Evolutionary conservation across 1,140 invertebrate genomes (phyloP).

Genomic region (Cotesia glomerata): DNA sequence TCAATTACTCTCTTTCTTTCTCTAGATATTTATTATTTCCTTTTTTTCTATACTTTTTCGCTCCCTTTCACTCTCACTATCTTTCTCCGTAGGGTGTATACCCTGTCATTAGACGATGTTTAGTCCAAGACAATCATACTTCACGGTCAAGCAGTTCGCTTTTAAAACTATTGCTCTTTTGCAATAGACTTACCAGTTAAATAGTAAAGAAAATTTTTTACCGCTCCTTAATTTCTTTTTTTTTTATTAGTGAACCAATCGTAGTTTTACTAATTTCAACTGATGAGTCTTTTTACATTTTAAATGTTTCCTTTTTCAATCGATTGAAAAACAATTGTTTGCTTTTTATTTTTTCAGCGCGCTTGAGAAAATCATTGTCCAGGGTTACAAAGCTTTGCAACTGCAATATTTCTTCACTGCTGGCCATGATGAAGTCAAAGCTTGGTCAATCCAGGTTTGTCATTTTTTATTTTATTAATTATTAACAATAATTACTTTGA

Average conservation of each 20-base stretch:
- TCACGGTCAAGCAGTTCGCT: slow-evolving; percentile 36
- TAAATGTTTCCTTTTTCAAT: too few relatives aligned
- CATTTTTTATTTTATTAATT: neutral
- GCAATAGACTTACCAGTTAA: slow-evolving; percentile 6
- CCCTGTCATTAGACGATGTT: slow-evolving; percentile 62
- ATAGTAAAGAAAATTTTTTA: slow-evolving; percentile 16
- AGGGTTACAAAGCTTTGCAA: slow-evolving; percentile 95
- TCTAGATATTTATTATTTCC: slow-evolving; percentile 15
- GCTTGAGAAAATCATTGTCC: slow-evolving; percentile 96
- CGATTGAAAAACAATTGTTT: slow-evolving; percentile 12
- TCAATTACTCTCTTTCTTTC: slow-evolving; percentile 35
- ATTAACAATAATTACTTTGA: neutral
- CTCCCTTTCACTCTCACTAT: too few relatives aligned
- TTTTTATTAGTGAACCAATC: too few relatives aligned
- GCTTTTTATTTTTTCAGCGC: slow-evolving; percentile 67
- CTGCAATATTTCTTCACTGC: slow-evolving; percentile 97
- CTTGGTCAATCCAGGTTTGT: slow-evolving; percentile 97
- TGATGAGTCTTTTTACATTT: too few relatives aligned
- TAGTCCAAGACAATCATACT: slow-evolving; percentile 58
- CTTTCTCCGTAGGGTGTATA: slow-evolving; percentile 25
- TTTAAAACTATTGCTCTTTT: slow-evolving; percentile 31
- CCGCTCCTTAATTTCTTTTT: slow-evolving; percentile 26
- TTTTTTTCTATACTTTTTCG: neutral
- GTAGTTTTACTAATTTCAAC: neutral
- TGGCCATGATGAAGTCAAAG: slow-evolving; percentile 97